Evolutionary conservation across 1,140 invertebrate genomes (phyloP).

Genomic region (Nephotettix cincticeps): DNA sequence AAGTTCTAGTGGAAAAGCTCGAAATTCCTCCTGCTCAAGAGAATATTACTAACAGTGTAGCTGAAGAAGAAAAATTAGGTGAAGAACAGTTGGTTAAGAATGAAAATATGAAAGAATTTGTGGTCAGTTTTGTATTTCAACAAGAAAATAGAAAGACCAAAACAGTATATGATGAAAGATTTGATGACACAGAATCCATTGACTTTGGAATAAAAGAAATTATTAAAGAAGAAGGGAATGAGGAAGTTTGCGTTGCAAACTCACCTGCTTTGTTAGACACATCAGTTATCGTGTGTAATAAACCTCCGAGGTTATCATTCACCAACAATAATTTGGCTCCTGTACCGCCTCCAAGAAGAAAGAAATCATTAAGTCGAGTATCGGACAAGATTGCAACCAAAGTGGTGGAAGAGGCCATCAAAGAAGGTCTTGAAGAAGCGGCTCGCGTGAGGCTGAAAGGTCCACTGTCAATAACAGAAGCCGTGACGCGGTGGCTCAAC

Average conservation of each 20-base stretch:
- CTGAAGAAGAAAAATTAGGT: background rate
- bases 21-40: background rate
- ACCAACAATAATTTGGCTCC: slow-evolving; percentile 5
- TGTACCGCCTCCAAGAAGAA: slow-evolving; percentile 28
- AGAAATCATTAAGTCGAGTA: slow-evolving; percentile 18
- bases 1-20: no score
- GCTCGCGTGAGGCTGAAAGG: background rate
- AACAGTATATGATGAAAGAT: no score
- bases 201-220: no score
- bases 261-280: no score
- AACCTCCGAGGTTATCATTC: no score
- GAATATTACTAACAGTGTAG: background rate
- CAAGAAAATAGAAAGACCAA: no score
- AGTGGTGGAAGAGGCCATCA: slow-evolving; percentile 18
- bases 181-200: no score
- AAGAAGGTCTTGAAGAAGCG: slow-evolving; percentile 30
- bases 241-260: no score
- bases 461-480: slow-evolving; percentile 38
- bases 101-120: background rate
- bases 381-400: slow-evolving; percentile 30
- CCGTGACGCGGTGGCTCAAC: slow-evolving; percentile 44
- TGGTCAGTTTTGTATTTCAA: background rate
- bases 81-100: background rate
- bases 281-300: no score
- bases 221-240: no score